Evolutionary conservation across 2,113 vertebrate species (phyloP), one percentile per base, ranked within the genome.

Genomic region (Pyxicephalus adspersus): DNA sequence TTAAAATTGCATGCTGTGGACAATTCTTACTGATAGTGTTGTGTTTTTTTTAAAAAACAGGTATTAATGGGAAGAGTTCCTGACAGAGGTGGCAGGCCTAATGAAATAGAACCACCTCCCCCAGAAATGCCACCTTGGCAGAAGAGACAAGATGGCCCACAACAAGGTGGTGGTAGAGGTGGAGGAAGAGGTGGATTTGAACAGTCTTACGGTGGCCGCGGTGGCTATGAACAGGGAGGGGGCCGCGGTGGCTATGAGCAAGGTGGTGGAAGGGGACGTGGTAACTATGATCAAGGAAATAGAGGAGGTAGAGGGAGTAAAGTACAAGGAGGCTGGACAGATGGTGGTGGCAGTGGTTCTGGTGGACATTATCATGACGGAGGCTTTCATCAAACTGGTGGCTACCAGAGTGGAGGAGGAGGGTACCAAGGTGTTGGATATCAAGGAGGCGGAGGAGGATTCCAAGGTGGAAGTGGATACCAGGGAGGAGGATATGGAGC

Each of bases 61-160:
- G 95, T 99, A 76, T 89, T 97, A 73, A 99, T 99, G 97, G 98
- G 98, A 70, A 91, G 97, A 83, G 98, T 99, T 55, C 98, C 98
- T 52, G 98, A 99, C 88, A 91, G 98, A 87, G 98, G 98, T 65
- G 98, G 98, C 16, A 93, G 98, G 83, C 98, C 97, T 17, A 98
- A 97, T 76, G 98, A 99, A 88, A 99, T 98, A 0, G 97, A 99
- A 78, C 89, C 98, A 0, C 98, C 98, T 0, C 98, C 98, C 83
- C 98, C 97, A 45, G 97, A 99, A 89, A 99, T 99, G 98, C 98
- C 98, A 0, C 95, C 96, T 0, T 99, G 98, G 98, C 98, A 99
- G 89, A 98, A 99, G 83, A 95, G 97, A 81, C 96, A 97, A 76
- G 98, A 99, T 79, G 94, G 90, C 20, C 94, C 96, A 20, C 91